Conservation (phyloP, 2,113 vertebrate genomes). For the Dendropsophus ebraccatus region DNA sequence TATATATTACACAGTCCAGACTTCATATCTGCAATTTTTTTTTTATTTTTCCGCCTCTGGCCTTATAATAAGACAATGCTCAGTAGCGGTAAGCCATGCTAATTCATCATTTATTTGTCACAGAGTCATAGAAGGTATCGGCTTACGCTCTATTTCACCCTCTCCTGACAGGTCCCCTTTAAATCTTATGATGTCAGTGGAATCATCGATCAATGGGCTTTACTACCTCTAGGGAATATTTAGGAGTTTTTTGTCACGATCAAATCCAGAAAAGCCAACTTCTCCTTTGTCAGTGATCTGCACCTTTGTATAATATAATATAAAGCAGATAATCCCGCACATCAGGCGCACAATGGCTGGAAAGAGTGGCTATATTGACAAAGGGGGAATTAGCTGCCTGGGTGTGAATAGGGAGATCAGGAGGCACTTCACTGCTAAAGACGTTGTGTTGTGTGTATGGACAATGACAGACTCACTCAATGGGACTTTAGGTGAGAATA, state of each 20-base stretch:
- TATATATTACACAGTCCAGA: not conserved
- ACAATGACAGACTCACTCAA: not conserved
- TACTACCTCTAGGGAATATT: conserved; percentile 8
- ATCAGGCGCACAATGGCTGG: not conserved
- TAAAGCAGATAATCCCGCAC: conserved; percentile 24
- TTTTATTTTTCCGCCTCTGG: too few species aligned
- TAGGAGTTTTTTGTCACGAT: not conserved
- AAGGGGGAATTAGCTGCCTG: not conserved
- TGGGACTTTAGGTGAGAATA: not conserved
- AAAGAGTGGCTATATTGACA: conserved; percentile 23
- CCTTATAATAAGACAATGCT: not conserved
- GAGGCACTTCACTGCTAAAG: conserved; percentile 17
- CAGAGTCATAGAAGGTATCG: not conserved
- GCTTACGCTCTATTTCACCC: not conserved
- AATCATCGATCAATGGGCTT: not conserved
- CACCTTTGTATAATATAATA: conserved; percentile 10
- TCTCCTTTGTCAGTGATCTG: not conserved
- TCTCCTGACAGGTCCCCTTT: not conserved
- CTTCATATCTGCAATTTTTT: too few species aligned
- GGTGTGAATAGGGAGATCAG: conserved; percentile 29
- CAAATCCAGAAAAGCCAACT: not conserved
- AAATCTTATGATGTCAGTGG: conserved; percentile 14
- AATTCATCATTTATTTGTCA: not conserved
- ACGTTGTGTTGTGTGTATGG: not conserved
- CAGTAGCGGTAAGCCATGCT: not conserved